These are phyloP conservation scores for Atherinomorus stipes DNA, from an alignment of 2,113 vertebrate genomes.

Conservation along the genomic window DNA sequence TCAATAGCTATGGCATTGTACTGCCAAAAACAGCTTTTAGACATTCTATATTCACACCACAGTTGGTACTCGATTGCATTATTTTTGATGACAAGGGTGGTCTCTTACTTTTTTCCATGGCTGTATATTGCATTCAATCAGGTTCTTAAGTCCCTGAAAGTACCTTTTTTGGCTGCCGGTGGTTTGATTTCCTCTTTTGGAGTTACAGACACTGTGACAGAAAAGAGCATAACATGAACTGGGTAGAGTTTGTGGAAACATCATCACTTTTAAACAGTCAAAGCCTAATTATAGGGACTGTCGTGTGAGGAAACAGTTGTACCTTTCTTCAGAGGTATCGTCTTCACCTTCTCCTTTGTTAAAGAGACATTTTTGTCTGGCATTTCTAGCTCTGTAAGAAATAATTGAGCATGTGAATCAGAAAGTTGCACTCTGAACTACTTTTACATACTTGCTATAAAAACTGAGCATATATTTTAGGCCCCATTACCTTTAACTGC, in stretches of 20 bases:
- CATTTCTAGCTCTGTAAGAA: constrained; percentile 39
- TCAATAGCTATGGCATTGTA: too few species aligned
- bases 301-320: not conserved
- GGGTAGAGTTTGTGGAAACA: not conserved
- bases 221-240: not conserved
- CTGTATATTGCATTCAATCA: too few species aligned
- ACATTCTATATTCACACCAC: too few species aligned
- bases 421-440: not conserved
- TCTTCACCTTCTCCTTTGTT: constrained; percentile 64
- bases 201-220: constrained; percentile 41
- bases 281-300: too few species aligned
- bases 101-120: too few species aligned
- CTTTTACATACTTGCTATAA: not conserved
- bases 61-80: too few species aligned
- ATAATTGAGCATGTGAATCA: not conserved
- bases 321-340: constrained; percentile 69
- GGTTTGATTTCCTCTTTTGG: constrained; percentile 62
- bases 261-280: not conserved
- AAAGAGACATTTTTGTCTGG: constrained; percentile 55
- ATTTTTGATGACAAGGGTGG: too few species aligned
- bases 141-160: too few species aligned
- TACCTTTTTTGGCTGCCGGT: constrained; percentile 60
- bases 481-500: constrained; percentile 45
- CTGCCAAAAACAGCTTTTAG: too few species aligned
- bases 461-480: not conserved